Base-by-base conservation (phyloP, 2,888 invertebrate genomes). In the Yponomeuta cagnagella region DNA sequence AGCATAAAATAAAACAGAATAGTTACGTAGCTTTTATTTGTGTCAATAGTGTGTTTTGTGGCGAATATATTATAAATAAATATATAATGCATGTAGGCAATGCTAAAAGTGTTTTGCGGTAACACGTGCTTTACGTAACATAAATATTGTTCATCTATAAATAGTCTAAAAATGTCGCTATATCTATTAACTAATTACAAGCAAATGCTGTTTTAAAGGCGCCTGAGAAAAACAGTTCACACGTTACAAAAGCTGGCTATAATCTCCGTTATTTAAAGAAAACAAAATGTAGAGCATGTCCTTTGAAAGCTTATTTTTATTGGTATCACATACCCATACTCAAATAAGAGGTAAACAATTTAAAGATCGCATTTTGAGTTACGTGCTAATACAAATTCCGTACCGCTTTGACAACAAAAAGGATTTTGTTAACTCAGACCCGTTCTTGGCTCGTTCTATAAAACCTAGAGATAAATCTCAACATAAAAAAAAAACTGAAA, bases 381-480 rank as follows among this genome's bases (percentile, higher is more conserved):
- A 15, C 4, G 52, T 58, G 52, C 52, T 1, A 58, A 15, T 58
- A 15, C 43, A 15, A 58, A 58, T 58, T 58, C 52, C 52, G 12
- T 58, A 58, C 52, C 52, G 15, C 12, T 0, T 58, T 15, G 15
- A 58, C 52, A 58, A 58, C 12, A 15, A 15, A 58, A 6, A 58
- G 12, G 12, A 15, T 58, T 15, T 5, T 15, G 43, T 5, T 43
- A 43, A 8, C 43, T 58, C 15, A 15, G 52, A 58, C 15, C 15
- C 52, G 5, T 15, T 58, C 10, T 12, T 2, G 12, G 3, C 52
- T 15, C 83, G 81, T 83, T 84, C 83, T 82, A 87, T 81, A 82
- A 84, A 83, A 80, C 88, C 88, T 88, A 87, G 52, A 58, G 79
- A 78, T 84, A 89, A 90, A 90, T 89, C 89, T 85, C 83, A 74